Conservation (phyloP, 30 jellyfish, hydroid and myxozoan species). For the Euphysa ruthae region DNA sequence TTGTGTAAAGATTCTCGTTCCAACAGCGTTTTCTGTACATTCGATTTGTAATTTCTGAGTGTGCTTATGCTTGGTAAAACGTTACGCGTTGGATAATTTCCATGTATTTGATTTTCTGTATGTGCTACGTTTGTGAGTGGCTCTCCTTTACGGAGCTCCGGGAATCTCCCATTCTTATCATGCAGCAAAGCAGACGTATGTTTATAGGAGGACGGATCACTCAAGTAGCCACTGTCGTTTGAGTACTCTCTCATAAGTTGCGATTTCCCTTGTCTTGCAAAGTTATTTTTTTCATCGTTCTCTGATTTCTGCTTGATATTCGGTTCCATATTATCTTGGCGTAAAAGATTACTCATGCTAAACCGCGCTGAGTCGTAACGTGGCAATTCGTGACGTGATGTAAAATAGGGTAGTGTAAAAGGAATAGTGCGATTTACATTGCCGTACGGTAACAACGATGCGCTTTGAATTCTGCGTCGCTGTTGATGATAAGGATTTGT, state of each 20-base stretch:
- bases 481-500: no score
- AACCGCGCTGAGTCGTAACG: no score
- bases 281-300: no score
- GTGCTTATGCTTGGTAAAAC: not conserved
- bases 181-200: not conserved
- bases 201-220: constrained; percentile 15
- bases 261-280: no score
- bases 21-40: not conserved
- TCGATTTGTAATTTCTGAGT: not conserved
- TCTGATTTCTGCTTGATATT: no score
- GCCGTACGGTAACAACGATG: no score
- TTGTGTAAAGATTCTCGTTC: not conserved
- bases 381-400: no score
- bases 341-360: no score
- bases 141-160: not conserved
- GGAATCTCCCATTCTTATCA: constrained; percentile 1
- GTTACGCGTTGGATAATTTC: not conserved
- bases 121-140: not conserved
- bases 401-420: no score
- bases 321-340: no score
- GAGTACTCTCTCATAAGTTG: not conserved
- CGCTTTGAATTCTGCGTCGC: no score
- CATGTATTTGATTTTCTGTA: not conserved
- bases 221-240: not conserved
- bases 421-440: no score